Conservation (phyloP, 1,140 invertebrate species). For the Steinernema feltiae region DNA sequence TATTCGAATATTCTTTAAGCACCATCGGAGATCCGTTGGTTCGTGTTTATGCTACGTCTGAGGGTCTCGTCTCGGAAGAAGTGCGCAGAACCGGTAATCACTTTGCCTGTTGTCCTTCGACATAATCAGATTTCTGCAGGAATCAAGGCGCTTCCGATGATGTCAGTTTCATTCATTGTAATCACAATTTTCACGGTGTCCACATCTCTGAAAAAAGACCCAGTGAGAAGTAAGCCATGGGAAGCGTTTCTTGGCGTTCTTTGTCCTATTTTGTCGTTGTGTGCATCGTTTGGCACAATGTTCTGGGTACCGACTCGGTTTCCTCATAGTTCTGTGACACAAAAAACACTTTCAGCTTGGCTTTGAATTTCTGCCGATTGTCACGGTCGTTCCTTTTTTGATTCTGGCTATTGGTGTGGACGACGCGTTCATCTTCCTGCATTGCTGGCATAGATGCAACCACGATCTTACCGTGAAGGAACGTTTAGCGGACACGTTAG, state of each 20-base stretch:
- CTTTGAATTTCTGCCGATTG: slow-evolving; percentile 54
- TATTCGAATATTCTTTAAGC: slow-evolving; percentile 44
- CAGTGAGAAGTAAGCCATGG: slow-evolving; percentile 52
- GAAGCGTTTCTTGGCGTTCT: slow-evolving; percentile 52
- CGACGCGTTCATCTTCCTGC: slow-evolving; percentile 57
- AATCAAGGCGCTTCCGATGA: slow-evolving; percentile 49
- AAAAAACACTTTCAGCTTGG: slow-evolving; percentile 44
- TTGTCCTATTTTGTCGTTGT: slow-evolving; percentile 50
- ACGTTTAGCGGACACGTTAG: slow-evolving; percentile 77
- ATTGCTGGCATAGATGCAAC: slow-evolving; percentile 49
- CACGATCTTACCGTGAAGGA: slow-evolving; percentile 26
- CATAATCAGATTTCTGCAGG: slow-evolving; percentile 26
- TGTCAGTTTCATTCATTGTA: slow-evolving; percentile 50
- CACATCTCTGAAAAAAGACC: slow-evolving; percentile 53
- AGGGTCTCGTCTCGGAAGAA: slow-evolving; percentile 55
- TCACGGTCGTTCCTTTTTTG: slow-evolving; percentile 54
- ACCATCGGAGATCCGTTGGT: slow-evolving; percentile 47
- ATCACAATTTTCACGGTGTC: slow-evolving; percentile 22
- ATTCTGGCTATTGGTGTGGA: slow-evolving; percentile 57
- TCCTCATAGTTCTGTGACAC: too few relatives aligned
- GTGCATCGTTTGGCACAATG: slow-evolving; percentile 48
- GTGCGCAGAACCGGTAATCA: slow-evolving; percentile 50
- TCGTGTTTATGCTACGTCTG: slow-evolving; percentile 48
- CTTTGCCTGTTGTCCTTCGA: not conserved
- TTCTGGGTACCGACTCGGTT: too few relatives aligned